Evolutionary conservation across 1,140 invertebrate genomes (phyloP).

Genomic region (Chymomyza costata): DNA sequence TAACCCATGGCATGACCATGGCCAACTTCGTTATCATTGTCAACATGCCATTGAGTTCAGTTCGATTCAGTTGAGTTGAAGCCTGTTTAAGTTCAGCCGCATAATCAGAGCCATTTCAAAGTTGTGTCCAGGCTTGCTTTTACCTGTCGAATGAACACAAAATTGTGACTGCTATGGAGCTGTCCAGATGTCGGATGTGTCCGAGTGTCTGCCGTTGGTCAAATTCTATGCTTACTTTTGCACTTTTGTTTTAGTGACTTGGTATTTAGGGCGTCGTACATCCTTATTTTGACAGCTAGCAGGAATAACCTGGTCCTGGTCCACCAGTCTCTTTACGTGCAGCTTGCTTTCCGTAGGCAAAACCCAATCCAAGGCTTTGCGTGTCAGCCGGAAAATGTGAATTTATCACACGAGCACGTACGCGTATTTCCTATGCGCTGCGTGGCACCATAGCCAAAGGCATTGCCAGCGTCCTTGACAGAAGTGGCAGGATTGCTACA

Average conservation of each 20-base stretch:
- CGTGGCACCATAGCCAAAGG: conserved; percentile 5
- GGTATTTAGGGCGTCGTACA: no score
- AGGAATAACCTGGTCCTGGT: conserved; percentile 33
- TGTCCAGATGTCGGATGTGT: no score
- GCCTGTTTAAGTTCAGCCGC: conserved; percentile 19
- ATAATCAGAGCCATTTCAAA: conserved; percentile 70
- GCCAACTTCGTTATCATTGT: conserved; percentile 71
- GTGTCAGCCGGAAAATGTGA: conserved; percentile 67
- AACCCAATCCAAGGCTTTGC: conserved; percentile 22
- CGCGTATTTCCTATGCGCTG: conserved; percentile 47
- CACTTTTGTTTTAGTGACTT: no score
- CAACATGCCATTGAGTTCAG: conserved; percentile 65
- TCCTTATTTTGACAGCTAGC: no score
- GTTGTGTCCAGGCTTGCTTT: no score
- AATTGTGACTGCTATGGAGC: conserved; percentile 48
- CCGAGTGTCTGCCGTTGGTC: no score
- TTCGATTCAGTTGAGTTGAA: conserved; percentile 15
- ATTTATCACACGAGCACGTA: conserved; percentile 72
- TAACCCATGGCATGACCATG: conserved; percentile 30
- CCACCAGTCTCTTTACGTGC: conserved; percentile 8
- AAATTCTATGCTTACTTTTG: no score
- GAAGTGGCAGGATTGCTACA: conserved; percentile 34
- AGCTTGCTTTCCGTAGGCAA: neutral
- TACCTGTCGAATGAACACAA: conserved; percentile 68
- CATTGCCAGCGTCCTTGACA: conserved; percentile 23